Base-by-base conservation (phyloP, 1,140 invertebrate species). In the Atta cephalotes region DNA sequence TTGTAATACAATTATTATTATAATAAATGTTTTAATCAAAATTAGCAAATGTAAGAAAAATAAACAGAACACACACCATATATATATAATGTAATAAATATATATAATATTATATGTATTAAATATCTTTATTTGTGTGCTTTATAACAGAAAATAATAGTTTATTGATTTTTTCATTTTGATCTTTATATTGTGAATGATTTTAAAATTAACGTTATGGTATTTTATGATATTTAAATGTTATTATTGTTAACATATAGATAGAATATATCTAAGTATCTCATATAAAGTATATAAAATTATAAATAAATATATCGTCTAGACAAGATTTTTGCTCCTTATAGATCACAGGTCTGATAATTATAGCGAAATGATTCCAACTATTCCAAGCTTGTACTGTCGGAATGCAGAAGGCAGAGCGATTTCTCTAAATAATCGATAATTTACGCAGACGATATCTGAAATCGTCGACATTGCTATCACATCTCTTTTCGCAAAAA, bases 241-340 rank as follows among this genome's bases (percentile, higher is more conserved):
- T 39, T 39, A 39, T 39, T 39, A 39, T 45, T 45, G 9, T 45
- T 45, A 39, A 25, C 25, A 45, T 45, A 10, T 12, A 45, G 39
- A 45, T 12, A 45, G 9, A 45, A 10, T 10, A 10, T 45, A 45
- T 45, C 2, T 45, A 45, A 45, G 9, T 45, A 45, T 45, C 39
- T 45, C 39, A 12, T 45, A 45, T 10, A 35, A 31, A 56, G 5
- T 6, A 58, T 45, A 18, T 62, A 60, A 60, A 82, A 45, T 12
- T 25, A 14, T 65, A 56, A 86, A 89, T 95, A 95, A 91, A 96
- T 45, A 45, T 45, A 39, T 9, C 96, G 86, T 96, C 95, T 0
- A 96, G 88, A 86, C 96, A 96, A 4, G 95, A 94, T 16, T 96
- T 93, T 71, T 94, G 93, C 90, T 96, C 96, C 76, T 93, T 95